Base-by-base conservation (phyloP, 2,888 invertebrate species). In the Aporophyla lueneburgensis region DNA sequence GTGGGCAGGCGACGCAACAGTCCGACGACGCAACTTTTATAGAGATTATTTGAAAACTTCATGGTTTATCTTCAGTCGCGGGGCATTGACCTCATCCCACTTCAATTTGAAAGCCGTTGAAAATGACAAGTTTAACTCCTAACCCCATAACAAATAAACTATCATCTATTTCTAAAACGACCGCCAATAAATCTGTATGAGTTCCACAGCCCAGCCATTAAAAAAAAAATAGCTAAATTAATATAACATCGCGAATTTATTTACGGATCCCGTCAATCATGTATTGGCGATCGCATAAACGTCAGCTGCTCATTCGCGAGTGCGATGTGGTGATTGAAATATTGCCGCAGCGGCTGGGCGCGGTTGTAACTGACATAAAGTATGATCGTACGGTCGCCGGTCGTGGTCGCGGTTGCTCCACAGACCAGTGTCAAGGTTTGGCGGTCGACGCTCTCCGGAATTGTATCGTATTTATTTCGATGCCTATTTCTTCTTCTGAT, bases 371-470 rank as follows among this genome's bases (percentile, higher is more conserved):
- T 71, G 71, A 67, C 65, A 56, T 86, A 73, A 76, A 78, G 49
- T 68, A 21, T 56, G 56, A 61, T 73, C 75, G 74, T 51, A 16
- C 33, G 82, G 33, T 66, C 66, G 63, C 67, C 33, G 82, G 33
- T 66, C 66, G 63, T 62, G 81, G 58, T 59, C 72, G 62, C 65
- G 69, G 76, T 53, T 56, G 71, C 54, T 19, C 58, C n/a, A 58
- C 46, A 53, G 54, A 68, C 58, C 76, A 85, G 58, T 85, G 86
- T 85, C 88, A 86, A 88, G 85, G 88, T 74, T 80, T 59, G 53
- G n/a, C 75, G 83, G 88, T 81, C 81, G 76, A 68, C 67, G 78
- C 61, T 75, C 85, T 86, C 27, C 56, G 40, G 49, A 67, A 76
- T 84, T 53, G 9, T 40, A 76, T 59, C 24, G 16, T 27, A 40